Evolutionary conservation across 2,797 vertebrate genomes (phyloP), one percentile per base, ranked within the genome.

Genomic region (Varecia variegata): DNA sequence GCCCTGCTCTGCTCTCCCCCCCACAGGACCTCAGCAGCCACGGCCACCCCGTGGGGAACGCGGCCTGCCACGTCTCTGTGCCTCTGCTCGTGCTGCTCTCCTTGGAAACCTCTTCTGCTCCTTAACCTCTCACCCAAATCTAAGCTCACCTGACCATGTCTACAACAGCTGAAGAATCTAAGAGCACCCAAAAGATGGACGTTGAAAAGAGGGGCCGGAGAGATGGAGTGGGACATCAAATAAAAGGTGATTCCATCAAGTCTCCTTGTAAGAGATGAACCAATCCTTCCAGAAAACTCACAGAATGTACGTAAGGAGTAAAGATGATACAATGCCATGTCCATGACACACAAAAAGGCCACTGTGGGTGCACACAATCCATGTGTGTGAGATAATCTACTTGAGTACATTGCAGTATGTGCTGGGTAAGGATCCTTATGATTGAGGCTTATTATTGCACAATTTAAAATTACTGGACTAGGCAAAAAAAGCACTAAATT

Each of bases 401-500:
- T 95, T 83, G 92, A 73, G 88, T 27, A 25, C 2, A 18, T 18
- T 18, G 5, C n/a, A 52, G 84, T 35, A 82, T 3, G 47, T 56
- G 85, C 95, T 71, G 94, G 77, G 92, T 62, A 96, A 43, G 52
- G 93, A 56, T 35, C 0, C 8, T 23, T 56, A 15, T 4, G 30
- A 30, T 4, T 2, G 70, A 93, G 25, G 56, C 70, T 97, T 58
- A 58, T 73, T 52, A 13, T 0, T 65, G 86, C 56, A 15, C 81
- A 79, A 81, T 81, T 94, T 89, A 85, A 84, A 32, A 54, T 80
- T 94, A 93, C 70, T 32, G 81, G 74, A 89, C 12, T 17, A 38
- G 83, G 89, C 81, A 68, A 92, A 94, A 25, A 35, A 94, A 96
- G 87, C 88, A 79, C 23, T 2, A 81, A 93, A 82, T 96, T 94